Percentiles rank a stretch among this genome's conserved stretches.
Evolutionary conservation across 2,797 vertebrate genomes (phyloP).

Genomic region (Hypotaenidia philippensis): DNA sequence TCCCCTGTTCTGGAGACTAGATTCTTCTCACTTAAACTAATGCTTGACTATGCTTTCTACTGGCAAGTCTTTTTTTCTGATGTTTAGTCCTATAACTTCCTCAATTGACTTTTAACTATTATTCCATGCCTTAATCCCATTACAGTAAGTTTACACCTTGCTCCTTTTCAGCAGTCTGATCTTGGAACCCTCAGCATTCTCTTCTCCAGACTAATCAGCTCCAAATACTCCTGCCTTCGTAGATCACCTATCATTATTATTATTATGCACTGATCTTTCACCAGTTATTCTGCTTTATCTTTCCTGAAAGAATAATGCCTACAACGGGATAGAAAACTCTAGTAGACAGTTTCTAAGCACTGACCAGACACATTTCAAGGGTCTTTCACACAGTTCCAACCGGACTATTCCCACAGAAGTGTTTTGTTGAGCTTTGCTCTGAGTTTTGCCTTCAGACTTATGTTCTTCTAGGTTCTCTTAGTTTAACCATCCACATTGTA

Average conservation of each 20-base stretch:
- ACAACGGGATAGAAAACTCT: neutral
- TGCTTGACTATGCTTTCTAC: neutral
- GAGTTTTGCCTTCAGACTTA: neutral
- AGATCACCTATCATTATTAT: neutral
- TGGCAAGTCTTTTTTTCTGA: neutral
- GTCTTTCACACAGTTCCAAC: neutral
- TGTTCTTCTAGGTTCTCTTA: neutral
- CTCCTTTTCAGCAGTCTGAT: neutral
- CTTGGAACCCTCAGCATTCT: neutral
- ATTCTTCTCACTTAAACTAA: neutral
- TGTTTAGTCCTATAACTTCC: neutral
- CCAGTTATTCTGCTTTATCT: constrained; percentile 27
- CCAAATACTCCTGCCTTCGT: neutral
- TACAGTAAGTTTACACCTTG: neutral
- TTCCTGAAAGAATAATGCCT: neutral
- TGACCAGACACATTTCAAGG: neutral
- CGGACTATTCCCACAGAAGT: neutral
- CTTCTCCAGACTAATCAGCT: neutral
- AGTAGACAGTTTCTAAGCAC: neutral
- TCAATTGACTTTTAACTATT: neutral
- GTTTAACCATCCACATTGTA: neutral
- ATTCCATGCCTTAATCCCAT: neutral
- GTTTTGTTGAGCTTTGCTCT: neutral
- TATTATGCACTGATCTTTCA: neutral
- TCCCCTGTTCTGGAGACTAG: neutral